phyloP scores from a whole-genome alignment of 2,888 invertebrate genomes.

The Sphinx pinastri region DNA sequence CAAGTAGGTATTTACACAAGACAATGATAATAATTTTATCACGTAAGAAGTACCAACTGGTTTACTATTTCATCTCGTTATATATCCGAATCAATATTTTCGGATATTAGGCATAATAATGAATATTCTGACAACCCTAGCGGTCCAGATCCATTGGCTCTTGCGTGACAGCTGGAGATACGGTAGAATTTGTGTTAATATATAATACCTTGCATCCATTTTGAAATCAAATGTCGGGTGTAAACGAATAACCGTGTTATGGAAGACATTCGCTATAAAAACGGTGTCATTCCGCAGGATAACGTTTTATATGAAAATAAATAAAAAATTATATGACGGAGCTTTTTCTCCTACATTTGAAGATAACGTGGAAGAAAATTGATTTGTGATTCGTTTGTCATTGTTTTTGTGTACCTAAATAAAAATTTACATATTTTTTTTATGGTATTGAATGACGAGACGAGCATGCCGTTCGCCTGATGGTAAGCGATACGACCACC shows the following conservation, averaged over 20 bases:
- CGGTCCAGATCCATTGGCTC: neutral
- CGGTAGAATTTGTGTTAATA: neutral
- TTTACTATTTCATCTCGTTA: too few species aligned
- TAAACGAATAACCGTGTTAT: neutral
- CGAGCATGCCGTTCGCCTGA: too few species aligned
- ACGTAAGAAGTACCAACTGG: too few species aligned
- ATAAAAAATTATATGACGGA: neutral
- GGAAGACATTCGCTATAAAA: neutral
- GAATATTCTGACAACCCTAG: neutral
- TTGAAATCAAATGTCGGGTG: neutral
- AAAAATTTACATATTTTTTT: too few species aligned
- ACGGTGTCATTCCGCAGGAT: neutral
- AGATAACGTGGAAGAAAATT: too few species aligned
- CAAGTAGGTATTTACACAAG: neutral
- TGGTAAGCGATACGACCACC: too few species aligned
- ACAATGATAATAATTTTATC: too few species aligned
- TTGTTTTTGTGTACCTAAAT: too few species aligned
- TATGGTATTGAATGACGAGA: too few species aligned
- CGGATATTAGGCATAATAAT: neutral
- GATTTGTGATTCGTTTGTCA: too few species aligned
- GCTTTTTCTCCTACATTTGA: neutral
- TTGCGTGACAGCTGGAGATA: neutral
- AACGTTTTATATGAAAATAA: neutral
- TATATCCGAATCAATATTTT: neutral
- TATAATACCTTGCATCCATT: neutral